Evolutionary conservation across 2,797 vertebrate genomes (phyloP).

Genomic region (Hylomyscus alleni): DNA sequence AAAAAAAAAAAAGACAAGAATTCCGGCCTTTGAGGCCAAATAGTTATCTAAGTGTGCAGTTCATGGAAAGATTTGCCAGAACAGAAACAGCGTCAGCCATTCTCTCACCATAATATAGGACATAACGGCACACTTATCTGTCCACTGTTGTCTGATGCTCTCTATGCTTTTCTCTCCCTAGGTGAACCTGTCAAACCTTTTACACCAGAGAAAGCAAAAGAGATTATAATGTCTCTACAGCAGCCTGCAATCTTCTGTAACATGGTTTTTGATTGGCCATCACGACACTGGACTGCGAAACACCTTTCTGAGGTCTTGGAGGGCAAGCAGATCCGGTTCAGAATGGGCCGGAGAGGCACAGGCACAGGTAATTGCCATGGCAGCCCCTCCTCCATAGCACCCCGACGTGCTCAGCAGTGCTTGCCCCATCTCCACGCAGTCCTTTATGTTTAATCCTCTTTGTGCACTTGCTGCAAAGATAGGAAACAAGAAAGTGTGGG

Average conservation of each 20-base stretch:
- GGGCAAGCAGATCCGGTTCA: constrained; percentile 91
- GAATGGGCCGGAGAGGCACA: constrained; percentile 91
- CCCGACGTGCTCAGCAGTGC: background rate
- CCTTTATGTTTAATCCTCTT: constrained; percentile 49
- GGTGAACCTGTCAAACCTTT: constrained; percentile 91
- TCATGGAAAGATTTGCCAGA: constrained; percentile 39
- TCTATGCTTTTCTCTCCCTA: constrained; percentile 75
- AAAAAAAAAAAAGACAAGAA: background rate
- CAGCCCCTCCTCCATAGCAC: background rate
- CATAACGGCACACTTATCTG: constrained; percentile 55
- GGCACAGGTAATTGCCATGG: constrained; percentile 87
- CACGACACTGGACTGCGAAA: constrained; percentile 91
- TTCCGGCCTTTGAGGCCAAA: constrained; percentile 13
- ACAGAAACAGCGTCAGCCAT: constrained; percentile 45
- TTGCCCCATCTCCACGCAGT: background rate
- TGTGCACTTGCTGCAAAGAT: background rate
- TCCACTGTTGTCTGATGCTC: constrained; percentile 47
- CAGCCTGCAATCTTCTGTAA: constrained; percentile 94
- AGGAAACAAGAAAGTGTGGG: constrained; percentile 15
- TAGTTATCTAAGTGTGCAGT: constrained; percentile 34
- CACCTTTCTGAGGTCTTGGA: constrained; percentile 90
- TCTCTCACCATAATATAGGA: constrained; percentile 26
- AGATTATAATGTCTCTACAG: constrained; percentile 91
- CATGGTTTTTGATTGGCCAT: constrained; percentile 95
- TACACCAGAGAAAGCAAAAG: constrained; percentile 91